These are phyloP conservation scores for Ichneumoninae sp. DNA, from an alignment of 2,888 invertebrate species.

Conservation along the genomic window DNA sequence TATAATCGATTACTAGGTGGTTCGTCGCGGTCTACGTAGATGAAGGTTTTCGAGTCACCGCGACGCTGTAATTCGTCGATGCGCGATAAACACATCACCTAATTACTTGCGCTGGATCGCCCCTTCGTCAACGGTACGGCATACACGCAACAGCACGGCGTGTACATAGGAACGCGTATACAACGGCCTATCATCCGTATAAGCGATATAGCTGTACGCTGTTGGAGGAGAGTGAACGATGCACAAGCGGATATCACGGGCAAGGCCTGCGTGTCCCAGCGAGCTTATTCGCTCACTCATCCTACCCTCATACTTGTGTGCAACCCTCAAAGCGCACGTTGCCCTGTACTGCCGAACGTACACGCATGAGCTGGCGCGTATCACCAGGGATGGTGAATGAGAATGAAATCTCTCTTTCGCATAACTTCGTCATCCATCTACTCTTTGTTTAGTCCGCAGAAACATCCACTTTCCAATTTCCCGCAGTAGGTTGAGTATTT, in stretches of 20 bases:
- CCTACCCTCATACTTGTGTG: slow-evolving; percentile 36
- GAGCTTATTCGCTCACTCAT: slow-evolving; percentile 39
- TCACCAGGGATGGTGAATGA: neutral
- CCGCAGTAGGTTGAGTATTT: neutral
- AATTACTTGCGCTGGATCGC: slow-evolving; percentile 81
- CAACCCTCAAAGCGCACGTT: slow-evolving; percentile 36
- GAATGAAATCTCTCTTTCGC: slow-evolving; percentile 36
- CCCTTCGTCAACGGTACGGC: slow-evolving; percentile 74
- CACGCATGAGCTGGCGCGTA: slow-evolving; percentile 62
- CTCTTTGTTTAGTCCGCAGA: neutral
- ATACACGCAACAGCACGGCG: slow-evolving; percentile 53
- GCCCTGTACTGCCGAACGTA: slow-evolving; percentile 14
- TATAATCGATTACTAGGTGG: slow-evolving; percentile 79
- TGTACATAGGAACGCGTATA: slow-evolving; percentile 36
- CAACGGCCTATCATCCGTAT: slow-evolving; percentile 32
- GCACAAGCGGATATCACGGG: slow-evolving; percentile 51
- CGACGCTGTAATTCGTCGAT: slow-evolving; percentile 75
- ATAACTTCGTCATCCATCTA: slow-evolving; percentile 12
- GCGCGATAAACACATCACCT: slow-evolving; percentile 82
- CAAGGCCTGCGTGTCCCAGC: slow-evolving; percentile 25
- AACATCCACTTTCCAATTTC: neutral
- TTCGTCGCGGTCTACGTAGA: slow-evolving; percentile 68
- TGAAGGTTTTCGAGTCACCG: slow-evolving; percentile 49
- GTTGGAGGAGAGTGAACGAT: slow-evolving; percentile 37
- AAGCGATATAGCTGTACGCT: slow-evolving; percentile 46